Base-by-base conservation (phyloP, 2,113 vertebrate genomes). In the Solenodon paradoxus region DNA sequence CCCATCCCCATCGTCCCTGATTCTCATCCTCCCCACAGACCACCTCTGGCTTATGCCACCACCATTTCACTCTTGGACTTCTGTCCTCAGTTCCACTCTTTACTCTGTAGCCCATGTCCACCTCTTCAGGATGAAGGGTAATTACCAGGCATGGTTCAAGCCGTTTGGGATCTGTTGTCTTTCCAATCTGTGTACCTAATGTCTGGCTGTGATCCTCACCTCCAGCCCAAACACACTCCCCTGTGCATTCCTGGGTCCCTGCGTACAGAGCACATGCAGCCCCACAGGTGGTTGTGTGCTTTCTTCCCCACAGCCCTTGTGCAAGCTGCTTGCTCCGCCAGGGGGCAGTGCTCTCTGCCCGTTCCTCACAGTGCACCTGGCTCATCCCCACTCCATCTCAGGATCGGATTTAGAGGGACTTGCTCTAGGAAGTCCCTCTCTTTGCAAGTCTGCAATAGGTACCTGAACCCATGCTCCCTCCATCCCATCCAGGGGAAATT, bases 181-280 rank as follows among this genome's bases (percentile, higher is more conserved):
- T 71, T 35, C 49, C 40, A 30, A 8, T 63, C 38, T 20, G 38
- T 53, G 49, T 74, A 9, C 20, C 79, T 49, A 9, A 30, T n/a
- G 1, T 40, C 61, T 71, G 77, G 51, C 59, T 61, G 9, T 20
- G 7, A 20, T 15, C 32, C 19, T 63, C 35, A 53, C 4, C 4
- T 7, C 15, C 32, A 88, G 5, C 24, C 26, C 16, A 51, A 35
- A 42, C 20, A 84, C 1, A 32, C 2, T 13, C 8, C 71, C n/a
- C 5, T 63, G 22, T 79, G 13, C 24, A 49, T 69, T 78, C 45
- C 61, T 55, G 20, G 45, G 26, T 7, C 16, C 19, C 4, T 19
- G 42, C 1, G 17, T 40, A 24, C 9, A 42, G 9, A 51, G 5
- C 0, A 0, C 3, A 22, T 53, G 6, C 11, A 61, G 64, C 5